Base-by-base conservation (phyloP, 1,140 invertebrate genomes). In the Doryteuthis pealeii region DNA sequence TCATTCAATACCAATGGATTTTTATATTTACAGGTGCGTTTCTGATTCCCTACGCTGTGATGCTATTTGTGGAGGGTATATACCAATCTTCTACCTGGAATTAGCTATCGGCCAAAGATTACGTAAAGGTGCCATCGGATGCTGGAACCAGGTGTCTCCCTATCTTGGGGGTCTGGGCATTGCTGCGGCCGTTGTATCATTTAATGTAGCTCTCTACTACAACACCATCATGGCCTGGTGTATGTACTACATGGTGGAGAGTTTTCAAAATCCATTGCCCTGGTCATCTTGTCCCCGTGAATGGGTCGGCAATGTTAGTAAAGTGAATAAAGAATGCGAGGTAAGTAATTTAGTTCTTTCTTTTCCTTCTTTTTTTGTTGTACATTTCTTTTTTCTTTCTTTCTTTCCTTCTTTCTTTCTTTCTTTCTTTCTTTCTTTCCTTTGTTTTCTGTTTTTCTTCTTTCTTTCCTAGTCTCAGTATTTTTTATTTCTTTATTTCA, bases 151-250 rank as follows among this genome's bases (percentile, higher is more conserved):
- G 72, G 79, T 84, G 54, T 83, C 81, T 14, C 81, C 80, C 28
- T 83, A 81, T 73, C 70, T 83, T 14, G 82, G 73, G n/a, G 96
- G 96, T 77, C 93, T 98, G 31, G 97, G 97, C 54, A 97, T 97
- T 85, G 96, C 96, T 0, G 97, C 97, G 76, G 97, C 96, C 84
- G 91, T 98, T 74, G 95, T 99, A 80, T 96, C 97, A 85, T 92
- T 97, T 79, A 99, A 98, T 90, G 96, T 98, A 91, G 96, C 95
- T 43, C 96, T 98, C 91, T 98, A 98, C 88, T 99, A 99, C 90
- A 99, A 99, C 89, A 97, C 96, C 0, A 96, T 99, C 82, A 96
- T 99, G 76, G 95, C 96, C 12, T 98, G 96, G 95, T 96, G 96
- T 2, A 92, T 99, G 3, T 97, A 97, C 86, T 99, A 98, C 80